phyloP scores from a whole-genome alignment of 2,113 vertebrate species.

The Channa argus region DNA sequence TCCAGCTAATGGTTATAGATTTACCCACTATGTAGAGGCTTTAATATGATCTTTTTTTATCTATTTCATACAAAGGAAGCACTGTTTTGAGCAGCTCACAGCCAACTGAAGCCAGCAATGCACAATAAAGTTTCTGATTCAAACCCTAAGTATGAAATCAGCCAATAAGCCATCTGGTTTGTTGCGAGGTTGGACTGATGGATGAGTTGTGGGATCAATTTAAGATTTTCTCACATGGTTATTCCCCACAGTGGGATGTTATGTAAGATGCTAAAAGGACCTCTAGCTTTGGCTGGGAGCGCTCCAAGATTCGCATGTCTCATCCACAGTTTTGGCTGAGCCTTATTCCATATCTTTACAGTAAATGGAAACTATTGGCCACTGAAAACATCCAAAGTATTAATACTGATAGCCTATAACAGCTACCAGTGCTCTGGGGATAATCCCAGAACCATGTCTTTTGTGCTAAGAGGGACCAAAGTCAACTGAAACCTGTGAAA shows the following conservation, averaged over 20 bases:
- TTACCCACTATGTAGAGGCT: too few species aligned
- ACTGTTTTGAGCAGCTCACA: too few species aligned
- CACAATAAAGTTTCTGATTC: too few species aligned
- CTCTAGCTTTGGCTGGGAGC: not conserved
- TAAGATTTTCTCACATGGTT: not conserved
- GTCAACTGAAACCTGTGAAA: slow-evolving; percentile 53
- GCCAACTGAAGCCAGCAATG: too few species aligned
- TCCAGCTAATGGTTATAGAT: too few species aligned
- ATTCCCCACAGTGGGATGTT: slow-evolving; percentile 11
- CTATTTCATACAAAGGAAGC: too few species aligned
- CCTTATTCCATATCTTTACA: slow-evolving; percentile 5
- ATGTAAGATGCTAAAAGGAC: slow-evolving; percentile 10
- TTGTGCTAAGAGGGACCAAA: slow-evolving; percentile 33
- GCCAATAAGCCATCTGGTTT: too few species aligned
- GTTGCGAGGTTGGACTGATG: too few species aligned
- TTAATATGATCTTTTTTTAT: too few species aligned
- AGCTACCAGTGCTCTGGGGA: slow-evolving; percentile 11
- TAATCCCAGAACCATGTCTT: slow-evolving; percentile 25
- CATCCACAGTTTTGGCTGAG: slow-evolving; percentile 11
- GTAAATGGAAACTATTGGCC: slow-evolving; percentile 36
- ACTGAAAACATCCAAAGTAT: slow-evolving; percentile 14
- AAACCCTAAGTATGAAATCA: too few species aligned
- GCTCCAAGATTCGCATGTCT: not conserved
- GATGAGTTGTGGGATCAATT: too few species aligned
- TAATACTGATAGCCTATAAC: slow-evolving; percentile 17